A percentile compares a stretch with the other conserved stretches of the same genome.
phyloP scores from a whole-genome alignment of 2,113 vertebrate genomes.

The Piprites chloris region DNA sequence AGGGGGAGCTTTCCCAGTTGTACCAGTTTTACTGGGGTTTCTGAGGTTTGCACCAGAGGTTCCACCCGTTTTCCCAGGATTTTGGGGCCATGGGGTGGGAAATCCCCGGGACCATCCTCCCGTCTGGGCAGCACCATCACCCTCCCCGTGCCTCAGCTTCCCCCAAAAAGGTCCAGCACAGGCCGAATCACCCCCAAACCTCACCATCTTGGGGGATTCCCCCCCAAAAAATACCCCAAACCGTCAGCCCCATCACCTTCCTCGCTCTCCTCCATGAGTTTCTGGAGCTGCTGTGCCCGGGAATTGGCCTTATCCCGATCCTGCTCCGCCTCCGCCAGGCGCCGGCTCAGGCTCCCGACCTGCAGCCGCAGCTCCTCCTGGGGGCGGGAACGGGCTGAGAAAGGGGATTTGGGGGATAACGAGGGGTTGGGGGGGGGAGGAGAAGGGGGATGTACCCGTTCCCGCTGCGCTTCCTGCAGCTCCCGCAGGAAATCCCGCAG shows the following conservation, averaged over 20 bases:
- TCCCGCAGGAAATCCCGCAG: slow-evolving; percentile 89
- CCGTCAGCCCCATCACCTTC: slow-evolving; percentile 71
- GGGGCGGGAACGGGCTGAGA: fast-evolving
- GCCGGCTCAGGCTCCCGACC: slow-evolving; percentile 54
- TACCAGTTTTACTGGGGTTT: neutral
- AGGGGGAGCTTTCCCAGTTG: too few relatives aligned
- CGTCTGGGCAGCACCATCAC: fast-evolving
- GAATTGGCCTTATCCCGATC: slow-evolving; percentile 72
- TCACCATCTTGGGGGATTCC: fast-evolving
- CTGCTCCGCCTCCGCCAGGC: slow-evolving; percentile 79
- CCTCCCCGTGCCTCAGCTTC: neutral
- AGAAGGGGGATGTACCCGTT: slow-evolving; percentile 70
- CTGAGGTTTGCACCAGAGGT: fast-evolving
- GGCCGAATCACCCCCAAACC: neutral
- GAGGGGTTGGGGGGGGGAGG: neutral
- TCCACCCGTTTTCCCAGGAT: neutral
- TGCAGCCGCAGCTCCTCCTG: slow-evolving; percentile 84
- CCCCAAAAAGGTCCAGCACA: neutral
- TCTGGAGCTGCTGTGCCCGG: slow-evolving; percentile 81
- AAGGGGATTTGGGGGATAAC: fast-evolving
- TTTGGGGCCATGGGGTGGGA: fast-evolving
- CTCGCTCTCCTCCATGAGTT: slow-evolving; percentile 77
- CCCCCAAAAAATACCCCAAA: neutral
- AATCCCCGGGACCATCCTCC: fast-evolving
- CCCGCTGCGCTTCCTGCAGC: slow-evolving; percentile 81